Evolutionary conservation across 2,113 vertebrate species (phyloP), one percentile per base, ranked within the genome.

Genomic region (Erinaceus europaeus): DNA sequence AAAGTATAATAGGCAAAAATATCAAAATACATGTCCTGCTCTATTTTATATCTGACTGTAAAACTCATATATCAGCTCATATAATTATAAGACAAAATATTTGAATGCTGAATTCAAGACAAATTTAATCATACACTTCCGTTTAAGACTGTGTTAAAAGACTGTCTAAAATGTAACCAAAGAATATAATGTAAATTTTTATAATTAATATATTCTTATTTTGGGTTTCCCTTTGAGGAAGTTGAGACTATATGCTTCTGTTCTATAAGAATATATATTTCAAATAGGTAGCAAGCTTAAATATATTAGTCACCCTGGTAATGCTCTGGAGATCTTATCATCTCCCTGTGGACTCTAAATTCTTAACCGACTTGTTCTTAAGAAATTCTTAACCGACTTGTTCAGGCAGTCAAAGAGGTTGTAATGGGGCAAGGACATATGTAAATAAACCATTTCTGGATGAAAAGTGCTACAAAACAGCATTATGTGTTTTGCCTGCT

Each of bases 61-160:
- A 89, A 95, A 94, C 48, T 96, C 89, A 92, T 82, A 95, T 95
- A 92, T 93, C 85, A 95, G 74, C 86, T 94, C 23, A n/a, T 90
- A 84, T 67, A 86, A 92, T 91, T 92, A 71, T 10, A 95, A 91
- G 92, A 93, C 36, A 86, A 91, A 87, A 95, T 85, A 90, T 93
- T 90, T 75, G 96, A 95, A 83, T 92, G 86, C 81, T 80, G 75
- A 96, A 91, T 91, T 88, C 48, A 94, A 82, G 73, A 92, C 86
- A 88, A 92, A n/a, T n/a, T n/a, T n/a, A 95, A 73, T 89, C 86
- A 86, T 90, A 93, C 95, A 93, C 92, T 76, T 81, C 82, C 84
- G 84, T 83, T 71, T 88, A 95, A 67, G 91, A 40, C 38, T 90
- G 20, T 44, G 44, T 79, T 91, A 57, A 91, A 94, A 52, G 64